Base-by-base conservation (phyloP, 1,140 invertebrate species). In the Halictus rubicundus region DNA sequence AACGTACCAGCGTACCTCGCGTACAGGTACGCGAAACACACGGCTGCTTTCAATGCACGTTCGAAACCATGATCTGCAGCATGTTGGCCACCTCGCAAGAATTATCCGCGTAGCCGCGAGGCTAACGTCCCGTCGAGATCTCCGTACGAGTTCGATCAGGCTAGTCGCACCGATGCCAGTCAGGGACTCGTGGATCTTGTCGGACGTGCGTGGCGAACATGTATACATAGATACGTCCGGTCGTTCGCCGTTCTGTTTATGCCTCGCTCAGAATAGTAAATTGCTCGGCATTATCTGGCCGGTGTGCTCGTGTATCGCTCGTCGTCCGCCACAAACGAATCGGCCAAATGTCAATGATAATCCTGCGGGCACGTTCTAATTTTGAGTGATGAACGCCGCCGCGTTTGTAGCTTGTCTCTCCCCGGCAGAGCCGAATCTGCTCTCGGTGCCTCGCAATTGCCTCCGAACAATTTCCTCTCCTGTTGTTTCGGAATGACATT, bases 291-390 rank as follows among this genome's bases (percentile, higher is more conserved):
- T 86, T 86, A 85, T 86, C 84, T 75, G 52, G 46, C 23, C 19
- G 5, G 49, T 32, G 32, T 32, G 60, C 39, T 14, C 39, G 32
- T 80, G 63, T 85, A 82, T 86, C 79, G 64, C 25, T 57, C 73
- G 60, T 16, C 81, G 32, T 59, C 39, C 65, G n/a, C 19, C 12
- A n/a, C 77, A 73, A 32, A 60, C 73, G 73, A 54, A 74, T 57
- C 64, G 57, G 59, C 78, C 16, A 61, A 66, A 74, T 60, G 79
- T 85, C 84, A 82, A 70, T 82, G 75, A 84, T 84, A 84, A 80
- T 74, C 57, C 63, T 57, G 54, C 60, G n/a, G 49, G 49, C 39
- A 16, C 25, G 37, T 66, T 61, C 70, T 71, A 59, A 64, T 66
- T 65, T 84, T 27, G 60, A 57, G 49, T 77, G 60, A 81, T 81